Evolutionary conservation across 2,113 vertebrate species (phyloP).

Genomic region (Prinia subflava): DNA sequence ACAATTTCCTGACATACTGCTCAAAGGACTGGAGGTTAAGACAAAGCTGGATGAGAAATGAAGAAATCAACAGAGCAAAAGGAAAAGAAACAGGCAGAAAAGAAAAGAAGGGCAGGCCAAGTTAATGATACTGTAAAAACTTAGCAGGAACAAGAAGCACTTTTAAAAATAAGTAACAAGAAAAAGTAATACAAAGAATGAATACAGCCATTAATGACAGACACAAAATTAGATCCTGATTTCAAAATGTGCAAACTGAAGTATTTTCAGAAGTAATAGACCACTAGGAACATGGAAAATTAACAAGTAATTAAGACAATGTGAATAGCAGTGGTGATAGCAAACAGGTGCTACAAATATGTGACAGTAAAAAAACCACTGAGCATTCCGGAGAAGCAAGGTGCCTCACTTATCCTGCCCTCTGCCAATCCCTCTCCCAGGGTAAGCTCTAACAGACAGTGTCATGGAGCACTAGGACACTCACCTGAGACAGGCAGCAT

Average conservation of each 20-base stretch:
- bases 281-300: background rate
- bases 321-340: background rate
- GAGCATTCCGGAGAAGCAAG: background rate
- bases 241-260: background rate
- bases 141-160: background rate
- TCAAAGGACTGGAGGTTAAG: conserved; percentile 17
- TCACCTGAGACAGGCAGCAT: background rate
- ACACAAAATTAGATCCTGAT: background rate
- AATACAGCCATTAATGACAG: background rate
- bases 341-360: background rate
- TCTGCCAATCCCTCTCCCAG: background rate
- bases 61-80: conserved; percentile 24
- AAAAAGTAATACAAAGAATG: background rate
- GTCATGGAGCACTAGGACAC: rapidly evolving
- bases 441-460: background rate
- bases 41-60: background rate
- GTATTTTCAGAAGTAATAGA: background rate
- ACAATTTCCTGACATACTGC: background rate
- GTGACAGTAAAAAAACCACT: background rate
- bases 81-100: background rate
- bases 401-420: rapidly evolving
- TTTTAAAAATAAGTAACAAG: background rate
- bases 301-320: background rate
- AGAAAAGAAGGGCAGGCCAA: background rate
- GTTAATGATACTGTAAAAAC: background rate